Conservation (phyloP, 2,113 vertebrate species). For the Macaca fascicularis region T2T-MFA8v1.1 NC_088394.1:43630501-43631000, state of each 20-base stretch:
- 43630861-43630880: neutral
- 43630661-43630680: too few relatives aligned
- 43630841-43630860: neutral
- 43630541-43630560: too few relatives aligned
- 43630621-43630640: too few relatives aligned
- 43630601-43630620: too few relatives aligned
- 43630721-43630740: fast-evolving
- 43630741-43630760: neutral
- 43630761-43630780: neutral
- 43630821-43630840: conserved; percentile 61
- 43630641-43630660: too few relatives aligned
- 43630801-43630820: conserved; percentile 25
- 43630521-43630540: too few relatives aligned
- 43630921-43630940: neutral
- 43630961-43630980: neutral
- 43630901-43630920: neutral
- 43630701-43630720: too few relatives aligned
- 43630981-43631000: neutral
- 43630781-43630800: neutral
- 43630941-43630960: neutral
- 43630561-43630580: too few relatives aligned
- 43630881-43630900: neutral
- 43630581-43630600: too few relatives aligned
- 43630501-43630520: too few relatives aligned
- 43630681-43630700: too few relatives aligned